These are phyloP conservation scores for Ectemnius lituratus DNA, from an alignment of 2,888 invertebrate species.

Conservation along the genomic window DNA sequence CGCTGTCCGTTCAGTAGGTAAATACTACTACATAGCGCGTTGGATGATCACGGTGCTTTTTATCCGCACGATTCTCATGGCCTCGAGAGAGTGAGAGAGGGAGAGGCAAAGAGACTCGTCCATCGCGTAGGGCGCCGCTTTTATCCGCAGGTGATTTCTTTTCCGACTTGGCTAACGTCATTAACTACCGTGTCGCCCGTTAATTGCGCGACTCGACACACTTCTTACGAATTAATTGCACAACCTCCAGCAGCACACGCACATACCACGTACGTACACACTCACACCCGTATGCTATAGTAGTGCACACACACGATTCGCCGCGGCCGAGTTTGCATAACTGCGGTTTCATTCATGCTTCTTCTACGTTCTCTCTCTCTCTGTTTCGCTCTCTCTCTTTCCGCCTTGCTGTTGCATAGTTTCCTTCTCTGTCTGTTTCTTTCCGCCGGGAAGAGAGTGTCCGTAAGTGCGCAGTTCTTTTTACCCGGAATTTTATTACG, in stretches of 20 bases:
- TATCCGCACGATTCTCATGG: conserved; percentile 32
- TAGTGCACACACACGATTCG: too few species aligned
- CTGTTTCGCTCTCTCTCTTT: too few species aligned
- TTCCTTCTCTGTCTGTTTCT: too few species aligned
- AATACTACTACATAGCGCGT: not conserved
- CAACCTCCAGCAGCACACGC: conserved; percentile 39
- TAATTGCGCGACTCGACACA: conserved; percentile 59
- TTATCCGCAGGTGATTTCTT: conserved; percentile 44
- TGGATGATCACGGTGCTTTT: not conserved
- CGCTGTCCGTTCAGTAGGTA: not conserved
- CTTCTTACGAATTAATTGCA: conserved; percentile 61
- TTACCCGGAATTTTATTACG: too few species aligned
- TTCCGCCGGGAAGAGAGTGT: too few species aligned
- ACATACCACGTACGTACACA: not conserved
- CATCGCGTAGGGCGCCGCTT: conserved; percentile 38
- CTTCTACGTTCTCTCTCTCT: conserved; percentile 9
- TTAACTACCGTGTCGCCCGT: conserved; percentile 50
- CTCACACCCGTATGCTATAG: not conserved
- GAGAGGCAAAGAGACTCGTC: too few species aligned
- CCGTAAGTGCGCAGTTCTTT: too few species aligned
- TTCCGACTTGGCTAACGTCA: conserved; percentile 34
- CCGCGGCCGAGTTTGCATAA: conserved; percentile 50
- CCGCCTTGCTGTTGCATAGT: too few species aligned
- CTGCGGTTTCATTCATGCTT: conserved; percentile 61
- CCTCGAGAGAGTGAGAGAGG: conserved; percentile 9